These are phyloP conservation scores for Anticlea derivata DNA, from an alignment of 2,888 invertebrate genomes.

Conservation along the genomic window DNA sequence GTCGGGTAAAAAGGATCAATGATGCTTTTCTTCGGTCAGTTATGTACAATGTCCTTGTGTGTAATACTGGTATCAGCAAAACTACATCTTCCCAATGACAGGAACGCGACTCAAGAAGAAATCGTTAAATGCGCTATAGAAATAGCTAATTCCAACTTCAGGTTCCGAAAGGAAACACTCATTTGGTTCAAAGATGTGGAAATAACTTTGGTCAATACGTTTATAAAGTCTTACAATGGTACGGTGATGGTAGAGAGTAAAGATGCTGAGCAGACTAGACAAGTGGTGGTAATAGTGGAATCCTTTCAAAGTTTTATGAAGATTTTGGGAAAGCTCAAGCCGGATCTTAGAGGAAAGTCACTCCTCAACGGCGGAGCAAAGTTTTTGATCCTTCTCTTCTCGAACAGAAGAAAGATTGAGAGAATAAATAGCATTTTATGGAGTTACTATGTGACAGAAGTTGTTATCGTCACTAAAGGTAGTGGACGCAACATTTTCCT, in stretches of 20 bases:
- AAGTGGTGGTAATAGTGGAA: constrained; percentile 58
- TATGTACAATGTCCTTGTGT: constrained; percentile 20
- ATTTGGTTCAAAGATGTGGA: constrained; percentile 55
- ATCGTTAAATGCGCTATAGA: constrained; percentile 49
- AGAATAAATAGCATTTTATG: constrained; percentile 56
- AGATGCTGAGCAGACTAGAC: constrained; percentile 47
- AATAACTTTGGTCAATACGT: constrained; percentile 45
- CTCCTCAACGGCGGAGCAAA: constrained; percentile 55
- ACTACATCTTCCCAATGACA: constrained; percentile 20
- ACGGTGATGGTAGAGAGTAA: constrained; percentile 55
- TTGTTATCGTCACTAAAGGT: constrained; percentile 48
- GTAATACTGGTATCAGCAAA: constrained; percentile 25
- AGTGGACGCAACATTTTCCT: constrained; percentile 44
- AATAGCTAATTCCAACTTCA: constrained; percentile 59
- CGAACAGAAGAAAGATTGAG: constrained; percentile 48
- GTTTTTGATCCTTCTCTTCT: constrained; percentile 55
- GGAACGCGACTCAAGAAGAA: constrained; percentile 32
- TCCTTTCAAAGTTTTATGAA: constrained; percentile 55
- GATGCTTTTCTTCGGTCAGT: constrained; percentile 12
- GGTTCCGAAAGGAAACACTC: constrained; percentile 49
- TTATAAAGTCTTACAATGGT: constrained; percentile 55
- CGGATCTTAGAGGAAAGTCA: constrained; percentile 59
- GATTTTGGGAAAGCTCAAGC: constrained; percentile 50
- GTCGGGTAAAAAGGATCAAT: too few relatives aligned
- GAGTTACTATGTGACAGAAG: constrained; percentile 56